Base-by-base conservation (phyloP, 2,113 vertebrate genomes). In the Poeciliopsis prolifica region DNA sequence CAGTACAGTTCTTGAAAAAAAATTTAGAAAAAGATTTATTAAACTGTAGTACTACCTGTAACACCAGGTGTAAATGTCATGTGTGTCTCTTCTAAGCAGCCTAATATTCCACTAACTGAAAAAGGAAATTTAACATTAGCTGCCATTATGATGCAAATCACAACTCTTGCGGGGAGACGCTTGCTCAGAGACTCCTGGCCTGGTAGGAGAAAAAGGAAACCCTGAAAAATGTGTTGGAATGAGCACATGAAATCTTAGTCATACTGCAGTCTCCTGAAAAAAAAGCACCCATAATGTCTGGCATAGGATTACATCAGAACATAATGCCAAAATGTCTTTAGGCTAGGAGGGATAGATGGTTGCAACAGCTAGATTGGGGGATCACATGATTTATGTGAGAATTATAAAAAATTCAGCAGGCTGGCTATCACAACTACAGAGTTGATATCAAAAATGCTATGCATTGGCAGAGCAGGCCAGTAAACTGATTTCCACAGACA, bases 231-330 rank as follows among this genome's bases (percentile, higher is more conserved):
- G 78, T 81, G 78, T 76, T 70, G 63, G 65, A 91, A 86, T 86
- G 82, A 92, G 87, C 80, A 76, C 85, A 87, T 89, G 60, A 44
- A 80, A 77, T 48, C 75, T 86, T 67, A 84, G 76, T 87, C 82
- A 79, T 69, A 40, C 79, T 84, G 60, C 83, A 72, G 79, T 71
- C 79, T 61, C 79, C 61, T 70, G 67, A 63, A 82, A 91, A 91
- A 93, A 86, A 82, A 31, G 4, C 87, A 91, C 78, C 80, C 77
- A 68, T 86, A 83, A 84, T 83, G 86, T 85, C 81, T 91, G 78
- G 79, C 80, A 80, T 74, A 54, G 79, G 81, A 85, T 79, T 74
- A 81, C 7, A 58, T 60, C 63, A 65, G 66, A 42, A 64, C 68
- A 68, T n/a, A 70, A 72, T 37, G 85, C 85, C 86, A 89, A 82